Conservation (phyloP, 2,797 vertebrate species). For the Chaunax sp. region DNA sequence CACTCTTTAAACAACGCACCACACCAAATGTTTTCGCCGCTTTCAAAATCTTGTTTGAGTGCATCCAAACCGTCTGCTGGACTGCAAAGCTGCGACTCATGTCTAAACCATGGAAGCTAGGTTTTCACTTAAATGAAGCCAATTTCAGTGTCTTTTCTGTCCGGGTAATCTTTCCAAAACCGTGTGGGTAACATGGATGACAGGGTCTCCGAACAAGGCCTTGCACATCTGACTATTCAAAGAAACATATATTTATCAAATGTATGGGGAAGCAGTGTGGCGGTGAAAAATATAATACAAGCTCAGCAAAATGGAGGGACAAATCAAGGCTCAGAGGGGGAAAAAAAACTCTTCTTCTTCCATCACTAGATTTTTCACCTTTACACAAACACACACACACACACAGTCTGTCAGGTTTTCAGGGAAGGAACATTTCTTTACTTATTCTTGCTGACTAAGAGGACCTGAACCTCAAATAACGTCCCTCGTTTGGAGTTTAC, state of each 20-base stretch:
- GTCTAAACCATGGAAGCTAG: conserved; percentile 7
- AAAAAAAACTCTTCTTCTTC: conserved; percentile 5
- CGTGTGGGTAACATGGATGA: conserved; percentile 18
- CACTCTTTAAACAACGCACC: neutral
- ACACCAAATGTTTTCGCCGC: conserved; percentile 7
- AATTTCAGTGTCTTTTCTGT: conserved; percentile 22
- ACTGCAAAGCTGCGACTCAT: conserved; percentile 14
- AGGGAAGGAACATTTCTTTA: conserved; percentile 24
- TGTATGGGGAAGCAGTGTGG: conserved; percentile 12
- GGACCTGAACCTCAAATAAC: conserved; percentile 35
- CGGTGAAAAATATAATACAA: conserved; percentile 16
- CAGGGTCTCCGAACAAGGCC: conserved; percentile 26
- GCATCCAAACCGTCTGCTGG: neutral
- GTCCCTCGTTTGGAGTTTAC: conserved; percentile 28
- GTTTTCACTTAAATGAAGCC: conserved; percentile 2
- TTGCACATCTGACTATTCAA: conserved; percentile 16
- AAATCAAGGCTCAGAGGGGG: conserved; percentile 31
- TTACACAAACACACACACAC: neutral
- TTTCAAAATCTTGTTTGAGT: conserved; percentile 12
- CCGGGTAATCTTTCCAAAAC: conserved; percentile 21
- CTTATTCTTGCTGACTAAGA: conserved; percentile 50
- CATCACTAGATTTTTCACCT: conserved; percentile 8
- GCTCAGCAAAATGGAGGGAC: conserved; percentile 29
- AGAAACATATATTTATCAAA: conserved; percentile 7
- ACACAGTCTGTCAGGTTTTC: conserved; percentile 30